phyloP scores from a whole-genome alignment of 2,113 vertebrate species.

The Zonotrichia leucophrys region DNA sequence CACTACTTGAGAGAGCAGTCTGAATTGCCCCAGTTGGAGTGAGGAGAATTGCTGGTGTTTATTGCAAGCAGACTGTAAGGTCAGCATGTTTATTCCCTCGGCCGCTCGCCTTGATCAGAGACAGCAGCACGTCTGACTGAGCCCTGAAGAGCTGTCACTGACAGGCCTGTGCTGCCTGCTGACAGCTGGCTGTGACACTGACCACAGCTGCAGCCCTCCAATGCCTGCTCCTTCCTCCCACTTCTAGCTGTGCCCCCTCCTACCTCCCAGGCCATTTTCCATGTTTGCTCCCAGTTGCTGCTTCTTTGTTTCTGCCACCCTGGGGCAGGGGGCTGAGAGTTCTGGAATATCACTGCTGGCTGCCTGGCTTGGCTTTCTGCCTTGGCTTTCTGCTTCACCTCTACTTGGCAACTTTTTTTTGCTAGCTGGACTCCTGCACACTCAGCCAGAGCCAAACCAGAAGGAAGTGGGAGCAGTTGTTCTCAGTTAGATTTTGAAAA shows the following conservation, averaged over 20 bases:
- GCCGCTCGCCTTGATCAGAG: not conserved
- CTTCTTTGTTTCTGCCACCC: not conserved
- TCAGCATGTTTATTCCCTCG: not conserved
- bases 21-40: not conserved
- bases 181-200: not conserved
- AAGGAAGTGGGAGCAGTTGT: not conserved
- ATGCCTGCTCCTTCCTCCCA: not conserved
- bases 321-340: not conserved
- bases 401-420: not conserved
- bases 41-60: not conserved
- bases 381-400: not conserved
- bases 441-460: not conserved
- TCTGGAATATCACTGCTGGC: not conserved
- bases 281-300: not conserved
- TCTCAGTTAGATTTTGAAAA: not conserved
- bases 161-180: not conserved
- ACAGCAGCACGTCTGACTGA: not conserved
- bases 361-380: not conserved
- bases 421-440: accelerated
- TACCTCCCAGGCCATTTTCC: accelerated
- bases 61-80: not conserved
- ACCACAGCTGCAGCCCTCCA: not conserved
- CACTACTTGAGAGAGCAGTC: not conserved
- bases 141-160: not conserved
- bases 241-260: not conserved